phyloP scores from a whole-genome alignment of 2,113 vertebrate genomes.

The Antennarius striatus region DNA sequence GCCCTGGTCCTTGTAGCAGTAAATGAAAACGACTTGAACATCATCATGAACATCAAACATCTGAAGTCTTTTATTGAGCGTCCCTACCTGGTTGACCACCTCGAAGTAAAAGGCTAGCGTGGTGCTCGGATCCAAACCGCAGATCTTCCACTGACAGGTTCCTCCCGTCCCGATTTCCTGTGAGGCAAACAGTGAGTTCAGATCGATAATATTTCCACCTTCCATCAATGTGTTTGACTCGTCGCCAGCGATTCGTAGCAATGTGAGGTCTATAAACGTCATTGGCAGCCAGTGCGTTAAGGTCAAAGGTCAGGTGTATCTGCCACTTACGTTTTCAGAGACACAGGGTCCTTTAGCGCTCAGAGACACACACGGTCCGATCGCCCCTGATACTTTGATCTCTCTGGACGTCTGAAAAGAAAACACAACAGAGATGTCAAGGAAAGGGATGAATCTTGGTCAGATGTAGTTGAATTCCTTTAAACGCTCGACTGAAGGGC shows the following conservation, averaged over 20 bases:
- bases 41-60: neutral
- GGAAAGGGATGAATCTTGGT: too few species aligned
- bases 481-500: too few species aligned
- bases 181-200: neutral
- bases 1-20: too few species aligned
- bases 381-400: constrained; percentile 95
- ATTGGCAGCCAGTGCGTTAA: too few species aligned
- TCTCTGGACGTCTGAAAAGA: constrained; percentile 91
- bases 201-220: too few species aligned
- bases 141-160: constrained; percentile 98
- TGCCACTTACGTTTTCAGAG: constrained; percentile 91
- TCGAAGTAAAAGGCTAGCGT: constrained; percentile 95
- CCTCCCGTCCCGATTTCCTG: constrained; percentile 97
- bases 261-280: too few species aligned
- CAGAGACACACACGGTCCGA: constrained; percentile 94
- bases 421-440: neutral
- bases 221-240: too few species aligned
- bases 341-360: constrained; percentile 96
- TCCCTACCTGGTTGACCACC: constrained; percentile 93
- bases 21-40: too few species aligned
- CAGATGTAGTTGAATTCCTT: too few species aligned
- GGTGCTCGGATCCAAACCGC: constrained; percentile 90
- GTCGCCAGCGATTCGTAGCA: too few species aligned
- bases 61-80: neutral
- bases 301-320: too few species aligned